Conservation (phyloP, 2,113 vertebrate species). For the Limnothrissa miodon region DNA sequence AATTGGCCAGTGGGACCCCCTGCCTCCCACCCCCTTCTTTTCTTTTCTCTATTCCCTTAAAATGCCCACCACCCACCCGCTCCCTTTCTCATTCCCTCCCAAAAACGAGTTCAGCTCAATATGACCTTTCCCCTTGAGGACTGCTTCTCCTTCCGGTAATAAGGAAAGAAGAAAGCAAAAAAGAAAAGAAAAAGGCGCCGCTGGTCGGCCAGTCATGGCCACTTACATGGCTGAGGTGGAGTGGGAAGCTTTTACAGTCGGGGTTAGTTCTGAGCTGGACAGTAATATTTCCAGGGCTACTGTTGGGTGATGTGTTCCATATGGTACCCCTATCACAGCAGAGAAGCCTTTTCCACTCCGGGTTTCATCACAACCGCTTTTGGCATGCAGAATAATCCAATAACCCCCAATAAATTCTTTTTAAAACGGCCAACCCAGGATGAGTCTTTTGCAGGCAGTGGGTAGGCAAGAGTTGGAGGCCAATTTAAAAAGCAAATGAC, state of each 20-base stretch:
- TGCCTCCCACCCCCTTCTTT: no score
- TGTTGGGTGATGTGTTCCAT: conserved; percentile 67
- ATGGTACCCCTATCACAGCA: conserved; percentile 53
- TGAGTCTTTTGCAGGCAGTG: conserved; percentile 27
- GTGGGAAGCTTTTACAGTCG: conserved; percentile 58
- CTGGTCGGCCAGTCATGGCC: conserved; percentile 27
- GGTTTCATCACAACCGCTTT: conserved; percentile 54
- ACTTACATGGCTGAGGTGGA: conserved; percentile 45
- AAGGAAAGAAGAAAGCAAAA: not conserved
- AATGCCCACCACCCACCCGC: not conserved
- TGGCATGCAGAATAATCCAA: conserved; percentile 64
- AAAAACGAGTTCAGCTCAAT: conserved; percentile 22
- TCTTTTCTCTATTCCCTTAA: not conserved
- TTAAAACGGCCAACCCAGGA: conserved; percentile 43
- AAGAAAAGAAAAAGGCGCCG: not conserved
- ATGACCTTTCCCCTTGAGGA: conserved; percentile 48
- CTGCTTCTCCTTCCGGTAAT: not conserved
- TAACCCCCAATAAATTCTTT: conserved; percentile 54
- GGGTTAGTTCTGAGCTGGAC: conserved; percentile 56
- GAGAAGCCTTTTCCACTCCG: conserved; percentile 51
- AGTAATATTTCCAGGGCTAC: conserved; percentile 59
- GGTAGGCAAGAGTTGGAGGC: conserved; percentile 22
- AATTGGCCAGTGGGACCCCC: conserved; percentile 3
- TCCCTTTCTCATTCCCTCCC: not conserved
- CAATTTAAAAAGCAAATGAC: conserved; percentile 39